Evolutionary conservation across 2,113 vertebrate species (phyloP).

Genomic region (Potamarius usumacintae): DNA sequence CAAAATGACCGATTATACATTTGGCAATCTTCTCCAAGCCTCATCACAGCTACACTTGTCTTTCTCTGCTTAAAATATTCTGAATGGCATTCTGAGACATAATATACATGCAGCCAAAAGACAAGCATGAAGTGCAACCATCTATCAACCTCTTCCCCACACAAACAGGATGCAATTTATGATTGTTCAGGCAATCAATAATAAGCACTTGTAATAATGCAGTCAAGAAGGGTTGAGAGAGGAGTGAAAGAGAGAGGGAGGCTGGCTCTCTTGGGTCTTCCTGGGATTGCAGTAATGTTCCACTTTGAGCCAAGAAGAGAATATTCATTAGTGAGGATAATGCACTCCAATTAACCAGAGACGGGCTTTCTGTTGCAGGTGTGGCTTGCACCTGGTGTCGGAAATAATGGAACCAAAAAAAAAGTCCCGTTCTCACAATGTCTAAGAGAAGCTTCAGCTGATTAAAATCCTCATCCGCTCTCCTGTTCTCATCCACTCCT

Average conservation of each 20-base stretch:
- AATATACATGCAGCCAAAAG: slow-evolving; percentile 4
- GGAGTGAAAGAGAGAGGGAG: slow-evolving; percentile 33
- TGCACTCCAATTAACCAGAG: slow-evolving; percentile 73
- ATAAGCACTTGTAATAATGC: slow-evolving; percentile 47
- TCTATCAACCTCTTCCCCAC: slow-evolving; percentile 20
- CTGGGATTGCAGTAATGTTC: slow-evolving; percentile 66
- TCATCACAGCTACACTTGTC: slow-evolving; percentile 8
- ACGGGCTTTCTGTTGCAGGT: slow-evolving; percentile 62
- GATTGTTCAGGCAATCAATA: slow-evolving; percentile 54
- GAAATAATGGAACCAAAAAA: neutral
- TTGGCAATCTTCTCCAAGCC: slow-evolving; percentile 1
- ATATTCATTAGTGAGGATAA: slow-evolving; percentile 72
- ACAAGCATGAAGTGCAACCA: slow-evolving; percentile 1
- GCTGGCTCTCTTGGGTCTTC: slow-evolving; percentile 60
- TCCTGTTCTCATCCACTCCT: slow-evolving; percentile 34
- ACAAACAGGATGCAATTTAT: slow-evolving; percentile 49
- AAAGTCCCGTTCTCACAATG: slow-evolving; percentile 7
- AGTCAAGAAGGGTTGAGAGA: slow-evolving; percentile 46
- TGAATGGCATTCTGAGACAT: slow-evolving; percentile 5
- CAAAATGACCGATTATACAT: neutral
- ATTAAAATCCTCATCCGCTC: slow-evolving; percentile 55
- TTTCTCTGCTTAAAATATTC: slow-evolving; percentile 11
- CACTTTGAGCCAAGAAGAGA: slow-evolving; percentile 54
- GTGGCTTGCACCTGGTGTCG: slow-evolving; percentile 70
- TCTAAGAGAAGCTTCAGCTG: slow-evolving; percentile 17